phyloP scores from a whole-genome alignment of 2,888 invertebrate genomes.

The Exephanes ischioxanthus region DNA sequence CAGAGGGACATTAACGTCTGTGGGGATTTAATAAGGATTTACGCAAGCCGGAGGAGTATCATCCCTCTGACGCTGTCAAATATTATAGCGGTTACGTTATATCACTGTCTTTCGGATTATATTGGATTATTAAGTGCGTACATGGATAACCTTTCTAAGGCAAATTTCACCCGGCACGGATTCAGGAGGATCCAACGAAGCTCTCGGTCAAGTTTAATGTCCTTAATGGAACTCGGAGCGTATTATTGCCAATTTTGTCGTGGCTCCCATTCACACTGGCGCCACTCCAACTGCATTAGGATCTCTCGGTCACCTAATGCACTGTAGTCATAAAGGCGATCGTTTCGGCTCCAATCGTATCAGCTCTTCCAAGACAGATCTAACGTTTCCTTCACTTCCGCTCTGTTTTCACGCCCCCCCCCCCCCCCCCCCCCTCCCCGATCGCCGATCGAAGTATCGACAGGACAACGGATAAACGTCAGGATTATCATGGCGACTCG shows the following conservation, averaged over 20 bases:
- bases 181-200: slow-evolving; percentile 55
- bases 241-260: slow-evolving; percentile 78
- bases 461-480: background rate
- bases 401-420: background rate
- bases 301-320: slow-evolving; percentile 21
- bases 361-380: background rate
- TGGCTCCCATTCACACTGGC: slow-evolving; percentile 62
- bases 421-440: background rate
- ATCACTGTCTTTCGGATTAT: slow-evolving; percentile 44
- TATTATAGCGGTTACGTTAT: slow-evolving; percentile 1
- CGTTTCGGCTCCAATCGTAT: background rate
- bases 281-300: slow-evolving; percentile 34
- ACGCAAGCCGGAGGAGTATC: background rate
- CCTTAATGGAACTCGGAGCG: slow-evolving; percentile 77
- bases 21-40: background rate
- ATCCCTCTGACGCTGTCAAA: slow-evolving; percentile 32
- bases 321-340: background rate
- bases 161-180: slow-evolving; percentile 35
- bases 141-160: slow-evolving; percentile 59
- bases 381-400: background rate
- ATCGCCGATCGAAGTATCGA: slow-evolving; percentile 13
- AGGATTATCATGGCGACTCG: slow-evolving; percentile 24
- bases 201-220: slow-evolving; percentile 78
- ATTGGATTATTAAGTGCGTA: slow-evolving; percentile 64
- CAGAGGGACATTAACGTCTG: background rate